Percentiles rank a stretch among this genome's conserved stretches.
These are phyloP conservation scores for Ctenicera cuprea DNA, from an alignment of 2,888 invertebrate genomes.

Conservation along the genomic window DNA sequence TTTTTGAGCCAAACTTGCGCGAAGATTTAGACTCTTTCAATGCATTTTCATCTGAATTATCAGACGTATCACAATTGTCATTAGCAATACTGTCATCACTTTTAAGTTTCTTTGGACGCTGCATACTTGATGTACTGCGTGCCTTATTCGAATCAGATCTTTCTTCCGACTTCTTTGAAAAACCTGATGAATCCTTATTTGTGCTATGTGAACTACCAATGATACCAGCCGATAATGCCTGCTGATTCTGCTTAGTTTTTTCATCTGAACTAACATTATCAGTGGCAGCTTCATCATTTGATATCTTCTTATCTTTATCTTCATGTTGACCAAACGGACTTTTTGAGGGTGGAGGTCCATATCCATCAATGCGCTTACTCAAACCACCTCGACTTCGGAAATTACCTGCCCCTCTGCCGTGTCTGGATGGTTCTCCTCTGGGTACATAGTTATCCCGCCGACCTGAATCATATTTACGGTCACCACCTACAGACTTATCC, in stretches of 20 bases:
- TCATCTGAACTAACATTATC: conserved; percentile 76
- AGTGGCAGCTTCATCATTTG: conserved; percentile 69
- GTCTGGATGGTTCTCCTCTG: conserved; percentile 90
- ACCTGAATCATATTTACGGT: conserved; percentile 63
- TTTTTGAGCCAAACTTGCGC: conserved; percentile 40
- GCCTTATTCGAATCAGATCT: conserved; percentile 57
- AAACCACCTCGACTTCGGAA: conserved; percentile 71
- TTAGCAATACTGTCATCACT: conserved; percentile 45
- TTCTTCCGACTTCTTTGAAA: conserved; percentile 52
- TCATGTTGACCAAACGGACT: conserved; percentile 80
- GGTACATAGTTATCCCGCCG: conserved; percentile 87
- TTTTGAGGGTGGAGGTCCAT: conserved; percentile 88
- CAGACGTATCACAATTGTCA: conserved; percentile 56
- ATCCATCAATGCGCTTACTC: conserved; percentile 81
- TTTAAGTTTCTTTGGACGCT: conserved; percentile 69
- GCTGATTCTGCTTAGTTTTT: conserved; percentile 70
- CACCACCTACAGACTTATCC: conserved; percentile 55
- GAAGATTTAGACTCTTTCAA: conserved; percentile 41
- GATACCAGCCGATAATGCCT: conserved; percentile 81
- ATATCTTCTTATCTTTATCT: conserved; percentile 67
- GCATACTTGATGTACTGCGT: conserved; percentile 66
- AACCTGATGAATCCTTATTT: conserved; percentile 30
- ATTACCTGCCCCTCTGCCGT: conserved; percentile 82
- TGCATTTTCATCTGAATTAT: conserved; percentile 57
- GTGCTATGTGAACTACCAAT: conserved; percentile 68